Conservation (phyloP, 1,140 invertebrate genomes). For the Hyposmocoma kahamanoa region DNA sequence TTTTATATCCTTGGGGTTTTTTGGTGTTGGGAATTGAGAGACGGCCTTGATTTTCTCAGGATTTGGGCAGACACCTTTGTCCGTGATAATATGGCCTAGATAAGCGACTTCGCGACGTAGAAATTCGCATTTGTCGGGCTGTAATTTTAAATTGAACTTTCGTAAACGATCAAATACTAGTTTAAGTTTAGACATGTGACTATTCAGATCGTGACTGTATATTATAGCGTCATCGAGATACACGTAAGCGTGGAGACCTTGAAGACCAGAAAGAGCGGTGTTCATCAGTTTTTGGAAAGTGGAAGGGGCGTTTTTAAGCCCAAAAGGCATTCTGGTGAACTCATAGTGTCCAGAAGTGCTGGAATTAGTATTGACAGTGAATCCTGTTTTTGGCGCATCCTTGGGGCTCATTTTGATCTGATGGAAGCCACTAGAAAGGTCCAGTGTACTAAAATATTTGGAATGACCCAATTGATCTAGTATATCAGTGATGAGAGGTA, state of each 20-base stretch:
- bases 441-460: conserved; percentile 48
- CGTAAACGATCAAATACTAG: conserved; percentile 40
- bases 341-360: conserved; percentile 43
- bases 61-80: conserved; percentile 45
- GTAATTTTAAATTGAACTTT: conserved; percentile 46
- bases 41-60: conserved; percentile 47
- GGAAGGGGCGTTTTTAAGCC: conserved; percentile 20
- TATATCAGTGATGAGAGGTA: conserved; percentile 66
- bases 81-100: conserved; percentile 55
- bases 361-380: too few species aligned
- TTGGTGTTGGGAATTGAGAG: conserved; percentile 38
- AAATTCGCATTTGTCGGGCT: conserved; percentile 64
- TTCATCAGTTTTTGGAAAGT: conserved; percentile 60
- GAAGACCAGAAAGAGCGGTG: conserved; percentile 13
- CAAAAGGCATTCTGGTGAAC: conserved; percentile 25
- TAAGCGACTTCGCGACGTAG: conserved; percentile 44
- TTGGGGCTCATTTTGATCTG: conserved; percentile 61
- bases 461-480: conserved; percentile 36
- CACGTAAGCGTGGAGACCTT: conserved; percentile 11
- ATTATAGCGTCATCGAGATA: neutral
- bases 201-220: neutral
- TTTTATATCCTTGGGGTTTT: conserved; percentile 37
- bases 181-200: conserved; percentile 34
- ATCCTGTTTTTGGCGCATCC: conserved; percentile 43
- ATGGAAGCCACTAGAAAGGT: conserved; percentile 59